phyloP scores from a whole-genome alignment of 2,113 vertebrate genomes.

The Phodopus roborovskii region DNA sequence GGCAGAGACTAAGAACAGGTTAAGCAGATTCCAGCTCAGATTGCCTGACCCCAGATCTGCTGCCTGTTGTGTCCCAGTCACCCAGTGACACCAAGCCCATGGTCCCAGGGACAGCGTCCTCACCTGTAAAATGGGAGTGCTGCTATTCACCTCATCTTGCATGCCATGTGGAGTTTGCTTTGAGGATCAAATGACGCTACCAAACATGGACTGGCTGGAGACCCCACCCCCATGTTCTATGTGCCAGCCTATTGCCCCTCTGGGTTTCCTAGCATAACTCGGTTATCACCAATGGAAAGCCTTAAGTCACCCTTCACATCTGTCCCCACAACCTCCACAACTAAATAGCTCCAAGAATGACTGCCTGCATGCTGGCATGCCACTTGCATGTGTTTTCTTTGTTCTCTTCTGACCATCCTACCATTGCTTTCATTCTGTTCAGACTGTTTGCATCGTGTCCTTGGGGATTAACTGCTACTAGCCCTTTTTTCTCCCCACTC shows the following conservation, averaged over 20 bases:
- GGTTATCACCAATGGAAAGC: background rate
- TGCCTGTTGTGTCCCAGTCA: background rate
- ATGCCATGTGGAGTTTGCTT: background rate
- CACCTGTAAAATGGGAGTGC: background rate
- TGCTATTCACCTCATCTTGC: background rate
- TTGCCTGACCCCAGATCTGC: background rate
- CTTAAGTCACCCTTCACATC: background rate
- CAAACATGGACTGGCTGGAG: background rate
- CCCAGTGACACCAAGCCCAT: background rate
- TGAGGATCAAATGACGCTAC: background rate
- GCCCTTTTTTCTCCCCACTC: background rate
- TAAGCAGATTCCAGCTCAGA: background rate
- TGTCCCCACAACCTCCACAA: background rate
- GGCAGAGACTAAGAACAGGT: background rate
- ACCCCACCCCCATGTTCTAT: background rate
- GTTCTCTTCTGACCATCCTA: background rate
- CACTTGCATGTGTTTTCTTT: background rate
- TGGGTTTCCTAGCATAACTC: background rate
- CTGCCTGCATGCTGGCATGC: background rate
- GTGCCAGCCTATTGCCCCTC: accelerated
- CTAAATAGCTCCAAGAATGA: background rate
- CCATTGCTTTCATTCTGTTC: background rate
- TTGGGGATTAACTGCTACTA: background rate
- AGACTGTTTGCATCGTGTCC: background rate
- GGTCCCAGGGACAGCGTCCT: background rate